Conservation (phyloP, 2,113 vertebrate species). For the Coturnix japonica region DNA sequence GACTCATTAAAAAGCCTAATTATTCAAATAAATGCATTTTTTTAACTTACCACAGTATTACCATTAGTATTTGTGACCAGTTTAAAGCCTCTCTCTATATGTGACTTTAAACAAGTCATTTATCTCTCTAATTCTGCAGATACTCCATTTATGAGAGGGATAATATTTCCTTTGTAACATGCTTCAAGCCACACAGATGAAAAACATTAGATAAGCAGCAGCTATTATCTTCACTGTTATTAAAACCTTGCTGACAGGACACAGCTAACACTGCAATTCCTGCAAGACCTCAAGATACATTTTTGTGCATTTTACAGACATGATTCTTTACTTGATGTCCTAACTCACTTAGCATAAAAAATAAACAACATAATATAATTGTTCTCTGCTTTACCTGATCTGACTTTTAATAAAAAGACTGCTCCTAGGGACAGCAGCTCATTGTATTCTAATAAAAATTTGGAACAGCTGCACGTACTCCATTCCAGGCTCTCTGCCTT, state of each 20-base stretch:
- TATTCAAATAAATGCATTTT: not conserved
- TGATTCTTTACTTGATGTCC: not conserved
- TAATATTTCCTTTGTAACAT: not conserved
- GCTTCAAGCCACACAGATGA: not conserved
- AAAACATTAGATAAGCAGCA: constrained; percentile 19
- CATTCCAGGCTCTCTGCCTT: constrained; percentile 12
- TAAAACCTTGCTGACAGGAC: constrained; percentile 38
- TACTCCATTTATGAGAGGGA: not conserved
- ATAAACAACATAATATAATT: constrained; percentile 3
- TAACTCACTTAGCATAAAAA: not conserved
- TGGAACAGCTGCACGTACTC: not conserved
- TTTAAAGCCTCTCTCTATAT: not conserved
- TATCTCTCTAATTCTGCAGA: not conserved
- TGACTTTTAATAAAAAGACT: constrained; percentile 10
- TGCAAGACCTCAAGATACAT: not conserved
- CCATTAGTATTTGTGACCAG: not conserved
- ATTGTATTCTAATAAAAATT: constrained; percentile 14
- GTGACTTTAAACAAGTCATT: not conserved
- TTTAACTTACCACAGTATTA: not conserved
- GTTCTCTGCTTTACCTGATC: constrained; percentile 23
- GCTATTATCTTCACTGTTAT: not conserved
- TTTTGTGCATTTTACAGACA: not conserved
- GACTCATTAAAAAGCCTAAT: not conserved
- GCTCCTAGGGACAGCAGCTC: not conserved
- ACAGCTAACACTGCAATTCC: not conserved